Evolutionary conservation across 2,113 vertebrate genomes (phyloP), one percentile per base, ranked within the genome.

Genomic region (Zosterops lateralis): DNA sequence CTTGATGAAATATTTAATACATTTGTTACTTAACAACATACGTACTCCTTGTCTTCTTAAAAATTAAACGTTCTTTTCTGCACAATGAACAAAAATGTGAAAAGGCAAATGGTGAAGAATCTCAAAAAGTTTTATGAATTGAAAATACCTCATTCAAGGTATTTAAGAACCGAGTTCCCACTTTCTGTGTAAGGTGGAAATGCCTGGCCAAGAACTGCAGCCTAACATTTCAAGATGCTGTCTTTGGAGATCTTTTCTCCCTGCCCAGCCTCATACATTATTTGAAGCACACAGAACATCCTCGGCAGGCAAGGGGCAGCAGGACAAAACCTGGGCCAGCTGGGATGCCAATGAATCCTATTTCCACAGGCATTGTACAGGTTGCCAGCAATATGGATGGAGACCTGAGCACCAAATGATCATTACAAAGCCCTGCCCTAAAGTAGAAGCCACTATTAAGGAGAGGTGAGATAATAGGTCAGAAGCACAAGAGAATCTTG

Each of bases 1-100:
- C n/a, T 58, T 58, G 29, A 81, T 76, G 15, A 93, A 87, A 90
- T 78, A 90, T 75, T 93, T 60, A 93, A 81, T 64, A 57, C 5
- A 24, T n/a, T 84, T 65, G 19, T 84, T 94, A 51, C 79, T 77
- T 90, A 87, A 84, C 61, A 94, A 51, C 40, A 40, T n/a, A 58
- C 15, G 68, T 53, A 22, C 28, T 62, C 26, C 32, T 78, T 91
- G 42, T 50, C 45, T 60, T 81, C 53, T 65, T 82, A 62, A 78
- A 72, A 67, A 38, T 64, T 61, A 34, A 76, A 26, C 18, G 9
- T 47, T 73, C 22, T 78, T 65, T 64, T 71, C 60, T 92, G 38
- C 44, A 81, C 36, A 78, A 48, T 45, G 47, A 90, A 88, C 53
- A 50, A 62, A 84, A 90, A 64, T 3, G 0, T 92, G 65, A 87